A percentile compares a stretch with the other conserved stretches of the same genome.
Conservation (phyloP, 2,888 invertebrate species). For the Automeris io region DNA sequence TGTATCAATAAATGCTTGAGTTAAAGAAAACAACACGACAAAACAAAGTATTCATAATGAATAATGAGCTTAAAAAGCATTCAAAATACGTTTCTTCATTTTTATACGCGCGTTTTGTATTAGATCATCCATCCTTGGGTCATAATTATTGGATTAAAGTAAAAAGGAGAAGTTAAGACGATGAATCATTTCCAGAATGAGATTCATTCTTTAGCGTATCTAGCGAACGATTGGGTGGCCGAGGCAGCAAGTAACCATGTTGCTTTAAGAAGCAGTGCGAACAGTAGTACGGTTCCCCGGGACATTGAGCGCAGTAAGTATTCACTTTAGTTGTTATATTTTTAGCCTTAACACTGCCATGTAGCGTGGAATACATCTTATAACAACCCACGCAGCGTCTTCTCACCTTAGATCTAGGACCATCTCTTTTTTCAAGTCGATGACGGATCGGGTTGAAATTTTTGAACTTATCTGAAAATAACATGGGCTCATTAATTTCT, state of each 20-base stretch:
- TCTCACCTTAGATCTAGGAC: conserved; percentile 12
- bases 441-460: conserved; percentile 14
- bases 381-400: conserved; percentile 25
- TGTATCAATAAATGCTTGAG: too few species aligned
- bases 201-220: conserved; percentile 6
- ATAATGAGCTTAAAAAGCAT: conserved; percentile 2
- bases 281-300: conserved; percentile 20
- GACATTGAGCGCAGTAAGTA: conserved; percentile 23
- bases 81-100: neutral
- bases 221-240: neutral
- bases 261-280: conserved; percentile 17
- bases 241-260: conserved; percentile 8
- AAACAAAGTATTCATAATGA: neutral
- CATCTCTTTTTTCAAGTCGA: conserved; percentile 16
- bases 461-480: conserved; percentile 9
- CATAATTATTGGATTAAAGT: too few species aligned
- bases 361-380: conserved; percentile 19
- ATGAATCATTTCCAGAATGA: neutral
- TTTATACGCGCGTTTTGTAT: too few species aligned
- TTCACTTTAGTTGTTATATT: conserved; percentile 19
- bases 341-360: conserved; percentile 20
- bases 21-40: too few species aligned
- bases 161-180: neutral
- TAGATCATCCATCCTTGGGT: too few species aligned
- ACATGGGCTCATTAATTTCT: neutral